Percentiles rank a stretch among this genome's conserved stretches.
These are phyloP conservation scores for Dichetophora obliterata DNA, from an alignment of 2,888 invertebrate species.

Conservation along the genomic window DNA sequence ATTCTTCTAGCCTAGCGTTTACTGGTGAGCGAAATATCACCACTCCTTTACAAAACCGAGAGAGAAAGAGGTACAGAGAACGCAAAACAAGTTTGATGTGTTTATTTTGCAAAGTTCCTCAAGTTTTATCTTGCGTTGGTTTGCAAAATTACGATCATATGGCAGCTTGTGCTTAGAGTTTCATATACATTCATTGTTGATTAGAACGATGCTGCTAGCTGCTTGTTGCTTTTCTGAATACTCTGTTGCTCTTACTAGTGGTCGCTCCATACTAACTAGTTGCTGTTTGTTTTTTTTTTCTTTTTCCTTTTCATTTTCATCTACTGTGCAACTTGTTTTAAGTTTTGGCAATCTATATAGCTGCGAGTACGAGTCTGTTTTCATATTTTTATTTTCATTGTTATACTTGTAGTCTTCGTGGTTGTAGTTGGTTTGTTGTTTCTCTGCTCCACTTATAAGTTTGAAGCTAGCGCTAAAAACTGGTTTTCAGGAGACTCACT, in stretches of 20 bases:
- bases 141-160: no score
- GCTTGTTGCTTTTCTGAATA: not conserved
- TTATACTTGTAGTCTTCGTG: not conserved
- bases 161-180: no score
- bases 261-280: not conserved
- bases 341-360: constrained; percentile 14
- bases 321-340: constrained; percentile 16
- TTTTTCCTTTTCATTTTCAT: not conserved
- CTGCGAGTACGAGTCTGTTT: not conserved
- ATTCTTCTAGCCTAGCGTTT: no score
- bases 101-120: no score
- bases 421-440: not conserved
- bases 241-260: not conserved
- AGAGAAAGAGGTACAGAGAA: no score
- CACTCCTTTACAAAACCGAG: no score
- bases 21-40: no score
- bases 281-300: constrained; percentile 3
- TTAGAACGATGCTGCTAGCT: not conserved
- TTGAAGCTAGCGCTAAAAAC: constrained; percentile 9
- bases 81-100: no score
- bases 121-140: no score
- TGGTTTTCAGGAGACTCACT: constrained; percentile 40
- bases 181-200: no score
- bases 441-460: constrained; percentile 23
- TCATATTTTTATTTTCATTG: not conserved